These are phyloP conservation scores for Heliconius ismenius DNA, from an alignment of 2,888 invertebrate genomes.

Conservation along the genomic window DNA sequence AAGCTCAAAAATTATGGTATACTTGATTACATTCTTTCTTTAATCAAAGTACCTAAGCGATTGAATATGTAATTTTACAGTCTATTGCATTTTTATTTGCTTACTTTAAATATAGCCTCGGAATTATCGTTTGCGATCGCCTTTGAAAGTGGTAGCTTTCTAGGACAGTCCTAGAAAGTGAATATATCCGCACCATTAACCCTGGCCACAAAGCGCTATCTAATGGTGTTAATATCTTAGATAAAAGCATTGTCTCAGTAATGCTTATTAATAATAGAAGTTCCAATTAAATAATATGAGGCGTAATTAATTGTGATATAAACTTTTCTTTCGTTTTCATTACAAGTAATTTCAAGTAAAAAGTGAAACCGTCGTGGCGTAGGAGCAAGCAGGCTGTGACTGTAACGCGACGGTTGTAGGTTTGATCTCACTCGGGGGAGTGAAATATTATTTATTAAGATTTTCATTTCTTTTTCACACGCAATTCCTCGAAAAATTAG, in stretches of 20 bases:
- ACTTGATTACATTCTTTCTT: background rate
- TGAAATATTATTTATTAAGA: too few species aligned
- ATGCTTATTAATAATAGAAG: background rate
- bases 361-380: too few species aligned
- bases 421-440: too few species aligned
- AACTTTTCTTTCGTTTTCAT: background rate
- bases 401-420: too few species aligned
- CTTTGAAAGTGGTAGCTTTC: slow-evolving; percentile 58
- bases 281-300: background rate
- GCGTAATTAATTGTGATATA: background rate
- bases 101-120: slow-evolving; percentile 11
- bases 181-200: slow-evolving; percentile 61
- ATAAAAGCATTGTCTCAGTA: slow-evolving; percentile 11
- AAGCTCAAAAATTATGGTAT: background rate
- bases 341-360: background rate
- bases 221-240: slow-evolving; percentile 23
- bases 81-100: slow-evolving; percentile 2
- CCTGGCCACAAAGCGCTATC: slow-evolving; percentile 51
- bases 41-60: background rate
- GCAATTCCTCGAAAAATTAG: too few species aligned
- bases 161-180: slow-evolving; percentile 69
- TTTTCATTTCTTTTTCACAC: too few species aligned
- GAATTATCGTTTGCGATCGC: slow-evolving; percentile 34
- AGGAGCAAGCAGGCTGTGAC: too few species aligned
- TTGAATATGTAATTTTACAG: background rate